Evolutionary conservation across 1,140 invertebrate genomes (phyloP).

Genomic region (Anastrepha ludens): DNA sequence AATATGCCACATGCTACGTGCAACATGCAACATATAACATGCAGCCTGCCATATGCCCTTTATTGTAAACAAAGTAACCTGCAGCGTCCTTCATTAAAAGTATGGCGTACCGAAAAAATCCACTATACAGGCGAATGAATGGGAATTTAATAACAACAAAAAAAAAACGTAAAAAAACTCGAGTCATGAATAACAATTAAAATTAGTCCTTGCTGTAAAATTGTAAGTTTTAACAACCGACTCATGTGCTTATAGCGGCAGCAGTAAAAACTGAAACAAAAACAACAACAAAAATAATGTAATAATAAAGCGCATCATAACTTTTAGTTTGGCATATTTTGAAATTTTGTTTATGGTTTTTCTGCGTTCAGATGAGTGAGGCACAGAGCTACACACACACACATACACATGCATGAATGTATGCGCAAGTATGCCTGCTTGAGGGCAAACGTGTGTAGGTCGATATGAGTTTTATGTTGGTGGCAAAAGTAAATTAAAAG

Average conservation of each 20-base stretch:
- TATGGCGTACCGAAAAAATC: neutral
- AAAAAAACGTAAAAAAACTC: neutral
- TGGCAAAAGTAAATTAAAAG: constrained; percentile 52
- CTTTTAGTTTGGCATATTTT: constrained; percentile 52
- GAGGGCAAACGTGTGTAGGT: neutral
- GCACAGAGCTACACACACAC: neutral
- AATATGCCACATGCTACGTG: constrained; percentile 22
- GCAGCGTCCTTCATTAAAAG: constrained; percentile 48
- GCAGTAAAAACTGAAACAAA: constrained; percentile 15
- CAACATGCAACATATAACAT: constrained; percentile 25
- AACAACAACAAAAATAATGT: constrained; percentile 32
- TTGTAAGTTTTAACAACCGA: constrained; percentile 21
- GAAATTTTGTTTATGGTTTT: constrained; percentile 50
- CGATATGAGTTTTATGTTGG: constrained; percentile 29
- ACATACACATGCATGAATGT: neutral
- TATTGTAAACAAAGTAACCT: constrained; percentile 21
- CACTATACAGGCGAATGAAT: neutral
- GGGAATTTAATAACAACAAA: neutral
- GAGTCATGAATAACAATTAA: constrained; percentile 52
- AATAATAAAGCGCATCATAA: constrained; percentile 53
- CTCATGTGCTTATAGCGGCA: neutral
- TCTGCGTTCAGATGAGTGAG: neutral
- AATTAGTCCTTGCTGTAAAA: constrained; percentile 48
- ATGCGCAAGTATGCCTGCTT: neutral
- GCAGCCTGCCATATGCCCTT: neutral